Evolutionary conservation across 2,797 vertebrate species (phyloP).

Genomic region (Propithecus perrieri): DNA sequence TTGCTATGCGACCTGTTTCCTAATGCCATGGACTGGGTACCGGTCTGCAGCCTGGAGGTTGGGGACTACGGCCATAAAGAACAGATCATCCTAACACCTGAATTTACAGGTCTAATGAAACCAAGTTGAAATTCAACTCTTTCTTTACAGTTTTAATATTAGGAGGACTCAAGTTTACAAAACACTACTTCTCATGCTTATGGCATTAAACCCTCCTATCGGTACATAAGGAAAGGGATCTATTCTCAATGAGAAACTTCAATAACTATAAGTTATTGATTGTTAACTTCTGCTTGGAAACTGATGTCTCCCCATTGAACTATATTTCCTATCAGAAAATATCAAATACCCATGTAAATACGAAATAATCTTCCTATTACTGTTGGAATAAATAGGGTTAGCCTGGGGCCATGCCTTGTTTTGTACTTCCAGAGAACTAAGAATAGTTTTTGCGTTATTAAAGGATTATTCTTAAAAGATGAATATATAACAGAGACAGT

Average conservation of each 20-base stretch:
- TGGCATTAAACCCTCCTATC: not conserved
- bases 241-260: not conserved
- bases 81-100: not conserved
- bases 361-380: not conserved
- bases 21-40: no score
- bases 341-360: not conserved
- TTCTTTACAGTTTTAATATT: not conserved
- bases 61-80: not conserved
- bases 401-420: not conserved
- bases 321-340: conserved; percentile 9
- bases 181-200: not conserved
- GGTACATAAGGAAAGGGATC: not conserved
- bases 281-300: not conserved
- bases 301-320: not conserved
- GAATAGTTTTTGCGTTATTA: not conserved
- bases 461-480: not conserved
- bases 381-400: not conserved
- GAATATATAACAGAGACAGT: not conserved
- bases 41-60: no score
- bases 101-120: conserved; percentile 23
- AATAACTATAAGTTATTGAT: not conserved
- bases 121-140: not conserved
- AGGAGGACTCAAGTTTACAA: not conserved
- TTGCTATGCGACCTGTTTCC: no score
- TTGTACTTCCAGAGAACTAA: not conserved